Base-by-base conservation (phyloP, 2,113 vertebrate species). In the Tympanuchus pallidicinctus region DNA sequence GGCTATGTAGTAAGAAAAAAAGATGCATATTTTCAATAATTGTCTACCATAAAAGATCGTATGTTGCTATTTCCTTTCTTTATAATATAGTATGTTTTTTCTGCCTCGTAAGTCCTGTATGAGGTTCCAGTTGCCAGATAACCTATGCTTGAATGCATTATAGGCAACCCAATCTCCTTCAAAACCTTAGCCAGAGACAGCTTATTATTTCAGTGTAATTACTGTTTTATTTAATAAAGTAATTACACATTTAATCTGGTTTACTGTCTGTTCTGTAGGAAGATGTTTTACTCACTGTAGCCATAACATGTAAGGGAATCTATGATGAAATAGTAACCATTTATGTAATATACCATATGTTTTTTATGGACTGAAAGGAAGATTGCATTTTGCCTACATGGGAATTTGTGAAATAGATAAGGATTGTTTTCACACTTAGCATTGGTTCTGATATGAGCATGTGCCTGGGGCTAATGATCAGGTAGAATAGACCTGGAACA, bases 211-310 rank as follows among this genome's bases (percentile, higher is more conserved):
- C 72, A 86, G 56, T 13, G 32, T 25, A 90, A 83, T 50, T 36
- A 7, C 5, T 77, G 14, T 74, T 86, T 90, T 92, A 78, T 93
- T 83, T 77, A 86, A 71, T 56, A 66, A 32, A 60, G n/a, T 38
- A 88, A 74, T 96, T 86, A 27, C 3, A 13, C 66, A 75, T 86
- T 70, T 93, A 76, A 63, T 80, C n/a, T 90, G 14, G 14, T 88
- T 86, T 86, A 59, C 5, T 88, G 22, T 66, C 56, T 78, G 42
- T 88, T 70, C 50, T 52, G 14, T 66, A 67, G 72, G 63, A 6
- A 73, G 28, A 74, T 43, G 24, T 71, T 90, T 91, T 80, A 74
- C 11, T 64, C 34, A 50, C 43, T 42, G 27, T 71, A 25, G 8
- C 34, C 36, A 10, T 80, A 82, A 89, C 80, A 76, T 38, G 3